Evolutionary conservation across 2,888 invertebrate genomes (phyloP), one percentile per base, ranked within the genome.

Genomic region (Leucophora obtusa): DNA sequence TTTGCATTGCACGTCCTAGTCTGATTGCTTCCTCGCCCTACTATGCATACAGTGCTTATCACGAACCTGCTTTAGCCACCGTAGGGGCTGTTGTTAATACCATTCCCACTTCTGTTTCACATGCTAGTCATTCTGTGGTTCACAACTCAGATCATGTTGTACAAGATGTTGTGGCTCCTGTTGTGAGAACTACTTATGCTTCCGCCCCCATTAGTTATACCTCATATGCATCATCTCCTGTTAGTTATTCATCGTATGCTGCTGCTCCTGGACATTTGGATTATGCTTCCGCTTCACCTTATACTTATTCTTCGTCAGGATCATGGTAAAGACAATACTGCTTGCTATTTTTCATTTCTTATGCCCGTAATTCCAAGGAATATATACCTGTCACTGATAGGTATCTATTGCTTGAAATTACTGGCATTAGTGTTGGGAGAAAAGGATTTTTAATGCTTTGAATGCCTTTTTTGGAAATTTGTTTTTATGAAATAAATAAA

Each of bases 101-200:
- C 35, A 62, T 91, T 18, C 92, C 92, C 0, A 92, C 91, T 5
- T 91, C 92, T 0, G 91, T 92, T 0, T 87, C 89, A 3, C 88
- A 88, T 65, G 92, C 92, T 84, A 91, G 92, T 75, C 91, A 92
- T 15, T 86, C 91, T 53, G 92, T 92, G 83, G 89, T 92, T 35
- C 92, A 91, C 79, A 90, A 88, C 70, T 87, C 88, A 7, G 88
- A 87, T 1, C 87, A 87, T 73, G 84, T 87, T 66, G 87, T 89
- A 15, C 90, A 92, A 0, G 84, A 85, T 78, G 65, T 85, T 60
- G 82, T 86, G 59, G 81, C 87, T 28, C 88, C 88, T 9, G 84
- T 86, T 47, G 82, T 87, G 21, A 84, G 79, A 17, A 83, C 83
- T 4, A 80, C 75, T 11, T 50, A 65, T 15, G 83, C 83, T 7